Evolutionary conservation across 2,113 vertebrate species (phyloP), one percentile per base, ranked within the genome.

Genomic region (Silurus meridionalis): DNA sequence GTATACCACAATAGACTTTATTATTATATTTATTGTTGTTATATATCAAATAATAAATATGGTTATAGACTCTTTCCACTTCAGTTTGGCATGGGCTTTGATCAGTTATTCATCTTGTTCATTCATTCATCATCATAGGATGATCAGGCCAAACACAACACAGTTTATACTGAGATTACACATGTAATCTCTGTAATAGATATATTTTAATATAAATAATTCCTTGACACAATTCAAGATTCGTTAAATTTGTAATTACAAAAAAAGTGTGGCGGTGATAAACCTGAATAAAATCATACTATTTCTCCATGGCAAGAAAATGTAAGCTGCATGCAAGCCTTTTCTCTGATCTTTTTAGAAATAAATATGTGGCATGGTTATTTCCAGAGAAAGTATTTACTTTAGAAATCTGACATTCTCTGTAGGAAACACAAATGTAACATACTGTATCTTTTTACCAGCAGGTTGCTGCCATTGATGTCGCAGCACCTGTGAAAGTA

Each of bases 361-460:
- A 52, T 46, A 37, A 21, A 82, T 48, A 52, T 66, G 53, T 66
- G 23, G 61, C 66, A 66, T 52, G 46, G 46, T 52, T 66, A 52
- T 82, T 82, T 82, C 66, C 13, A 82, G 11, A 61, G 25, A 60
- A 60, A 60, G 78, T 57, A 25, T 50, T 82, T 50, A 82, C 37
- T 82, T 64, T 21, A 50, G 78, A 23, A 60, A 46, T 46, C 61
- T 50, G 80, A 82, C 80, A 67, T 25, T 52, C 48, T 82, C 80
- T 9, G 63, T 82, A 63, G 63, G 61, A 28, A 66, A 64, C 7
- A 37, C 28, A 37, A 67, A 4, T 69, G 19, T 28, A 50, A 19
- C 67, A 48, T 37, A 37, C 28, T 37, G 28, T 60, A 46, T 83
- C 72, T 84, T 60, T 21, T 60, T 37, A 48, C 55, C 55, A 48